phyloP scores from a whole-genome alignment of 1,140 invertebrate genomes.

The Hestina assimilis region DNA sequence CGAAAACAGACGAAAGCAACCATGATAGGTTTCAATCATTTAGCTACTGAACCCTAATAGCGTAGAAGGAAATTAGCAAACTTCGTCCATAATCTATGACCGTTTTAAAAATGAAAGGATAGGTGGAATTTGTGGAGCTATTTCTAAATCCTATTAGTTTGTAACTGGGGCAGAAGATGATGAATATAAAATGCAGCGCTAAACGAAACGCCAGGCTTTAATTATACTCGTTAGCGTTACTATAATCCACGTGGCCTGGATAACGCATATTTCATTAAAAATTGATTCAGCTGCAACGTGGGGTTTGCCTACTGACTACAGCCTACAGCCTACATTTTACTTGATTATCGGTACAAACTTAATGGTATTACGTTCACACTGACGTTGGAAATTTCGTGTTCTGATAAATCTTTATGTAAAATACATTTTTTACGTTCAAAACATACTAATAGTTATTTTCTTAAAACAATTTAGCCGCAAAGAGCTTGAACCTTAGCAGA shows the following conservation, averaged over 20 bases:
- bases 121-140: too few relatives aligned
- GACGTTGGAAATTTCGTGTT: background rate
- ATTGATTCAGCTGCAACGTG: constrained; percentile 3
- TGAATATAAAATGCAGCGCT: constrained; percentile 24
- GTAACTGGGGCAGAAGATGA: constrained; percentile 24
- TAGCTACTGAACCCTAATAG: too few relatives aligned
- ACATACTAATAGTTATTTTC: too few relatives aligned
- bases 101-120: constrained; percentile 9
- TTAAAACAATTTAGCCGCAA: too few relatives aligned
- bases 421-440: too few relatives aligned
- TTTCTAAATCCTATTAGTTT: constrained; percentile 18
- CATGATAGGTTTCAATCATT: too few relatives aligned
- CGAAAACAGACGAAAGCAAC: too few relatives aligned
- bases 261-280: constrained; percentile 4
- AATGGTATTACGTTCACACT: background rate
- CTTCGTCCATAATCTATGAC: background rate
- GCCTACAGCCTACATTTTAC: background rate
- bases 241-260: constrained; percentile 9
- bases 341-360: background rate
- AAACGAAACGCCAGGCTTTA: constrained; percentile 13
- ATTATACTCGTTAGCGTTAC: constrained; percentile 17
- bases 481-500: too few relatives aligned
- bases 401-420: background rate
- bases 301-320: background rate
- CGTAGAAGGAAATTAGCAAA: too few relatives aligned